Evolutionary conservation across 2,888 invertebrate genomes (phyloP), one percentile per base, ranked within the genome.

Genomic region (Watsonalla cultraria): DNA sequence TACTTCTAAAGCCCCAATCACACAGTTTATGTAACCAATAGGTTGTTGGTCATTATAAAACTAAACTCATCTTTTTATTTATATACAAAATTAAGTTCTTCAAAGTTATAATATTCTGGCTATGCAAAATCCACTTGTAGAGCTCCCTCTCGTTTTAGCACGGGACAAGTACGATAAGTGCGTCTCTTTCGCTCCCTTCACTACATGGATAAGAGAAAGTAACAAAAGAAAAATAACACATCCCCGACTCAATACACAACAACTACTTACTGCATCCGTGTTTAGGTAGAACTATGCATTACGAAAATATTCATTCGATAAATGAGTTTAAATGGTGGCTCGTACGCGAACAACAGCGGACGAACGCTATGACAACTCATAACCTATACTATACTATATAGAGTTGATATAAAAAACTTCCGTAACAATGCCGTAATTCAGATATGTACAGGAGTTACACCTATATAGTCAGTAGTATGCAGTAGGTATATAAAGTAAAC

Each of bases 171-270:
- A 54, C 55, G 56, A 71, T 81, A 70, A 68, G 60, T 56, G 78
- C 62, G 62, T 89, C 86, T 64, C 78, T 65, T 65, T 90, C 81
- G 54, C 84, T 85, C 89, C 89, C 86, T 90, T 90, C 90, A 90
- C 90, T 90, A 73, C 71, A 82, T 78, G 78, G 81, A 69, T 77
- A 88, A 88, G 90, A 90, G 90, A 90, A 90, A 90, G 90, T 90
- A 88, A 87, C 89, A 84, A 86, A 86, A 87, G 87, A 85, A 87
- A 86, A 87, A 84, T 84, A 87, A 82, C 78, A 82, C 73, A 82
- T 82, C 80, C 78, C 77, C 79, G 78, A 77, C 78, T 78, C 79
- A 80, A 82, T 78, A 73, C 68, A 75, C 70, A 73, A 73, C 65
- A 72, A 68, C 68, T 62, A 63, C 61, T 57, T 62, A 63, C 61